phyloP scores from a whole-genome alignment of 2,888 invertebrate genomes.

The Orthonychiurus folsomi region DNA sequence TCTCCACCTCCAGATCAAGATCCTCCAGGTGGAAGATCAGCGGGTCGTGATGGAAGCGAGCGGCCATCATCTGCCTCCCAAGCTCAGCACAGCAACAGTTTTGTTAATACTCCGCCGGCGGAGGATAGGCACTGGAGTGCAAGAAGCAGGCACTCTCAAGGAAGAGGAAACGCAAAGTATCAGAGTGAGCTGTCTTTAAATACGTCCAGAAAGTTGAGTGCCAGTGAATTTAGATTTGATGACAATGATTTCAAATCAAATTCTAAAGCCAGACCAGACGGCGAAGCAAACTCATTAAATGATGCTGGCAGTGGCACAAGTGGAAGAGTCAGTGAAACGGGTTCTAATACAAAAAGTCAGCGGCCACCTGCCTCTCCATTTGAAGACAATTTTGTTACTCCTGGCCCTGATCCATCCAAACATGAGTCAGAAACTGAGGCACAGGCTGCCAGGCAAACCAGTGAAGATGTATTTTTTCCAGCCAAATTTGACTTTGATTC shows the following conservation, averaged over 20 bases:
- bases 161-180: constrained; percentile 6
- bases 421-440: neutral
- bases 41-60: neutral
- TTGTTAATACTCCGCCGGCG: neutral
- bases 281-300: neutral
- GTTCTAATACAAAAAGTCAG: constrained; percentile 1
- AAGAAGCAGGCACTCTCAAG: neutral
- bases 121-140: neutral
- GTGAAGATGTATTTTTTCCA: constrained; percentile 34
- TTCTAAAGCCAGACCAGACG: neutral
- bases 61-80: constrained; percentile 2
- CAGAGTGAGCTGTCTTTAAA: constrained; percentile 20
- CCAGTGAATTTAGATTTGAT: constrained; percentile 29
- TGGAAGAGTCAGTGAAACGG: neutral
- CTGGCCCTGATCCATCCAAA: neutral
- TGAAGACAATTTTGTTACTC: constrained; percentile 34
- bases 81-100: neutral
- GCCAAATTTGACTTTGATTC: constrained; percentile 34
- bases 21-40: neutral
- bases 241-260: constrained; percentile 25
- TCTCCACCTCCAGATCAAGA: constrained; percentile 20
- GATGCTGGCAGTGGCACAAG: neutral
- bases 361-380: constrained; percentile 36
- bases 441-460: neutral
- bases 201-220: constrained; percentile 4